Percentiles rank a stretch among this genome's conserved stretches.
These are phyloP conservation scores for Dendrolimus punctatus DNA, from an alignment of 1,140 invertebrate species.

Conservation along the genomic window DNA sequence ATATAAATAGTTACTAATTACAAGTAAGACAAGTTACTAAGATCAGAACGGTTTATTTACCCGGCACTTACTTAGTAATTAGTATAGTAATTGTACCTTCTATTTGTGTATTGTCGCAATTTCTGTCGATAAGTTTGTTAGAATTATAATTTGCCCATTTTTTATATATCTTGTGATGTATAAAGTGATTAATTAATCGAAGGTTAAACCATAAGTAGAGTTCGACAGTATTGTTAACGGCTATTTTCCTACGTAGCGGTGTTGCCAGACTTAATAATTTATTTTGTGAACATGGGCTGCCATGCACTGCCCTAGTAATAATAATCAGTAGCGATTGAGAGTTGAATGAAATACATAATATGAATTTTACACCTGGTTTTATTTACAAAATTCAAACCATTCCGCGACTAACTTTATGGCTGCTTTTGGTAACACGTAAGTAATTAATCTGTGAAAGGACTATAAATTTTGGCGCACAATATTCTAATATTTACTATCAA, in stretches of 20 bases:
- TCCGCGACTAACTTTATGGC: no score
- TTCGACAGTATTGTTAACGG: constrained; percentile 34
- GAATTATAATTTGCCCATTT: constrained; percentile 5
- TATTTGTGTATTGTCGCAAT: no score
- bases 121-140: constrained; percentile 2
- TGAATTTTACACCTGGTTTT: constrained; percentile 23
- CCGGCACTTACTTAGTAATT: no score
- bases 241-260: constrained; percentile 50
- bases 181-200: constrained; percentile 16
- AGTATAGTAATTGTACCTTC: no score
- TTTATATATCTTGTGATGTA: constrained; percentile 17
- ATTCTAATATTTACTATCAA: no score
- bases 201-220: constrained; percentile 15
- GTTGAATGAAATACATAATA: constrained; percentile 39
- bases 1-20: no score
- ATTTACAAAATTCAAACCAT: constrained; percentile 2
- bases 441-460: no score
- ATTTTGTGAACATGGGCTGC: constrained; percentile 35
- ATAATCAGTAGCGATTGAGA: constrained; percentile 44
- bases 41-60: no score
- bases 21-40: no score
- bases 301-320: constrained; percentile 36
- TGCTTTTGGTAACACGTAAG: no score
- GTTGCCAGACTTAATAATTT: constrained; percentile 53
- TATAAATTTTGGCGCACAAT: no score